phyloP scores from a whole-genome alignment of 1,140 invertebrate genomes.

The Cyrtorhinus lividipennis region DNA sequence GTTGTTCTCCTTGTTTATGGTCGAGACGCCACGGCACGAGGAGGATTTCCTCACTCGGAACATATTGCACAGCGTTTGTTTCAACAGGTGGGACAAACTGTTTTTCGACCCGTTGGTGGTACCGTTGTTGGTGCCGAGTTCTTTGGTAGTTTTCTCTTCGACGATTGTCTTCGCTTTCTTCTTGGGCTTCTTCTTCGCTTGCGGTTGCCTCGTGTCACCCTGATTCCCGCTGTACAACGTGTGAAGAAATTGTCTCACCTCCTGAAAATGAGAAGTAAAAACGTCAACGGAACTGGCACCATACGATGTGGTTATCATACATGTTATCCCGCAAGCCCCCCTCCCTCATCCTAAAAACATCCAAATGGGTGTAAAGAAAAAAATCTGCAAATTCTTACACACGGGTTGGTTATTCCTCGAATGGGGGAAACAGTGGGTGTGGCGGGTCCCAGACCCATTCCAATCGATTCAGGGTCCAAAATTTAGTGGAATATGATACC shows the following conservation, averaged over 20 bases:
- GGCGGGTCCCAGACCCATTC: too few species aligned
- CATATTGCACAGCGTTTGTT: conserved; percentile 70
- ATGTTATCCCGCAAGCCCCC: too few species aligned
- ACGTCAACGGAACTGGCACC: too few species aligned
- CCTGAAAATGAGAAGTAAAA: too few species aligned
- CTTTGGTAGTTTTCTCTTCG: conserved; percentile 14
- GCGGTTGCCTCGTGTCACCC: not conserved
- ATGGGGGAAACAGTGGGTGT: too few species aligned
- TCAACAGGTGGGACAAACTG: conserved; percentile 55
- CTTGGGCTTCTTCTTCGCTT: conserved; percentile 15
- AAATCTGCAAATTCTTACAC: too few species aligned
- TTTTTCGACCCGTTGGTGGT: conserved; percentile 26
- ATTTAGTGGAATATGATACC: too few species aligned
- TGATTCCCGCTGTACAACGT: conserved; percentile 43
- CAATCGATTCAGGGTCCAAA: too few species aligned
- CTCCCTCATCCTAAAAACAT: too few species aligned
- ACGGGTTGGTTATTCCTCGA: too few species aligned
- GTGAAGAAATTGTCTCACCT: conserved; percentile 66
- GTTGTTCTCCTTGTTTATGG: conserved; percentile 6
- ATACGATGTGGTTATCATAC: too few species aligned
- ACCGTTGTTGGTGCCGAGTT: conserved; percentile 18
- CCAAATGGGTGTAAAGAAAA: too few species aligned
- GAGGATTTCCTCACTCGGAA: conserved; percentile 47
- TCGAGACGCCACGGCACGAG: not conserved
- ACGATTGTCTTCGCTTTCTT: conserved; percentile 4